Base-by-base conservation (phyloP, 2,797 vertebrate species). In the Amblyopsis hoosieri region DNA sequence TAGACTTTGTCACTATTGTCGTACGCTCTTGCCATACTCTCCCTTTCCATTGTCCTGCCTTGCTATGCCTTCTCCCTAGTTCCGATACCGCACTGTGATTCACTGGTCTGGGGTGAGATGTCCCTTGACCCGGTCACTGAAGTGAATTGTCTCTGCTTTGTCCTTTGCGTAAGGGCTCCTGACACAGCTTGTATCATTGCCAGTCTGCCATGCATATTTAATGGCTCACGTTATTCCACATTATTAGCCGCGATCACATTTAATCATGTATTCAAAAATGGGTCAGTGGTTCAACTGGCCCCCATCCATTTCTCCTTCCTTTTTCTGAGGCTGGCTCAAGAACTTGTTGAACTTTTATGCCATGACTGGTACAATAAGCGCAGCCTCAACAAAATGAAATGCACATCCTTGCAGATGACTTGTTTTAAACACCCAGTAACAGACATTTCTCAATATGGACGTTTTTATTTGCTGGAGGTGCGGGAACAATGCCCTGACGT, bases 241-340 rank as follows among this genome's bases (percentile, higher is more conserved):
- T 87, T 88, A 88, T 91, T 87, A 89, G 54, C 73, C 64, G 76
- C 86, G 88, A 86, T 88, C 86, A 85, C 76, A 71, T 74, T 81
- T 89, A 79, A 90, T 84, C 75, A 84, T 84, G 67, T 55, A 82
- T 86, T 90, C 71, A 82, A 76, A 75, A 54, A 29, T 52, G 71
- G 88, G 86, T 89, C 87, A 81, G 2, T 3, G 59, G 83, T 78
- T 83, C 80, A 85, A 48, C 54, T 90, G 89, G 89, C 81, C 71
- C 58, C 57, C 62, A 69, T 88, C 87, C 84, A 69, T 80, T 79
- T 84, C 78, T 69, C 74, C 63, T 2, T 52, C 52, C 56, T 70
- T 51, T 51, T 55, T 10, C 12, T 37, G 42, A 45, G 42, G 23
- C 8, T 2, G 8, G 74, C 77, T 82, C 81, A 83, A 88, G 84